These are phyloP conservation scores for Corythornis madagascariensis DNA, from an alignment of 2,113 vertebrate genomes.

Conservation along the genomic window DNA sequence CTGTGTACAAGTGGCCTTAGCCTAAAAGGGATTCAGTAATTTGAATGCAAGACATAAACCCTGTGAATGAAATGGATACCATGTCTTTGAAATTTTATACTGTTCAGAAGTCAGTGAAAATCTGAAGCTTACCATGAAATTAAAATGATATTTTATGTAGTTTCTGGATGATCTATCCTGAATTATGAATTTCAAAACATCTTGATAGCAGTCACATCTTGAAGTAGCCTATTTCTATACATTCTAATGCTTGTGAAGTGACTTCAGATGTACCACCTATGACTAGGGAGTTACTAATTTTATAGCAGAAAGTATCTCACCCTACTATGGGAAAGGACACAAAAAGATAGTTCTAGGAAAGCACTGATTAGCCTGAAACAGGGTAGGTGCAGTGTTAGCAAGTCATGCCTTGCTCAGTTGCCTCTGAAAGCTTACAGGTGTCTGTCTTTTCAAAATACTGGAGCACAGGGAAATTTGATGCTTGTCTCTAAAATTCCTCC, in stretches of 20 bases:
- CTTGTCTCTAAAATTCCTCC: neutral
- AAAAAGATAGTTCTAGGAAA: neutral
- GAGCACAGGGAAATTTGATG: neutral
- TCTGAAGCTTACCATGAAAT: neutral
- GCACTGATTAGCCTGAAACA: neutral
- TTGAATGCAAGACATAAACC: neutral
- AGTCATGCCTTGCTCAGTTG: neutral
- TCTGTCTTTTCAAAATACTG: neutral
- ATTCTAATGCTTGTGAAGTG: neutral
- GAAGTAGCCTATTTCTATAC: neutral
- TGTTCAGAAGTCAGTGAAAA: neutral
- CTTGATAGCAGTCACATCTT: neutral
- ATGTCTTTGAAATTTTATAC: neutral
- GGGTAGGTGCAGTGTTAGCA: neutral
- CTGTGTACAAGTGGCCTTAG: neutral
- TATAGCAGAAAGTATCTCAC: neutral
- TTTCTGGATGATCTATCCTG: neutral
- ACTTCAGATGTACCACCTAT: neutral
- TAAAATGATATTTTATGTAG: neutral
- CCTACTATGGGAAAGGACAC: neutral
- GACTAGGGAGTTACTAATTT: neutral
- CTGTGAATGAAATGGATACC: neutral
- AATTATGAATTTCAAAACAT: neutral
- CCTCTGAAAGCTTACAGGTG: neutral
- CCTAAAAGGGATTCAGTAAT: neutral